Evolutionary conservation across 2,113 vertebrate genomes (phyloP).

Genomic region (Electrona antarctica): DNA sequence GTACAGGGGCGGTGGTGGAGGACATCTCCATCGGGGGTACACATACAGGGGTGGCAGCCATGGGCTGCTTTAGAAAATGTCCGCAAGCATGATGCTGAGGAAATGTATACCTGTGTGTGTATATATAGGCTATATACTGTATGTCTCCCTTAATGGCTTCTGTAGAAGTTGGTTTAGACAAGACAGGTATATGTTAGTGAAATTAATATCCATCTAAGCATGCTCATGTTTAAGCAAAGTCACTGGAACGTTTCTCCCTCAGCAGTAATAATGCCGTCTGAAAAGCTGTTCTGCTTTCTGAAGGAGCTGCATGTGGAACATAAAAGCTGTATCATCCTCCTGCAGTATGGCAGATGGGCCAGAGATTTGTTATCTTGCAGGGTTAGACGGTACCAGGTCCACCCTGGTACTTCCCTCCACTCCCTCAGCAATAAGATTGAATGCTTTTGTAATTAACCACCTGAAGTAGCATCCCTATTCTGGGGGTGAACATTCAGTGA

Average conservation of each 20-base stretch:
- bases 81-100: background rate
- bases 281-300: background rate
- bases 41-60: slow-evolving; percentile 32
- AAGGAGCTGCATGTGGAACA: background rate
- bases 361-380: slow-evolving; percentile 46
- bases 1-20: slow-evolving; percentile 38
- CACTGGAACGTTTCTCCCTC: background rate
- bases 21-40: background rate
- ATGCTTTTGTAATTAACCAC: background rate
- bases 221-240: too few species aligned
- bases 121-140: too few species aligned
- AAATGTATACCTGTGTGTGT: too few species aligned
- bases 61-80: slow-evolving; percentile 45
- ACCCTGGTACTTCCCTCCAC: slow-evolving; percentile 43
- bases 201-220: too few species aligned
- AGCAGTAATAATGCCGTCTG: background rate
- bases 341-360: slow-evolving; percentile 2
- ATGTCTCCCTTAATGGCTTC: too few species aligned
- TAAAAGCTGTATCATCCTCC: slow-evolving; percentile 7
- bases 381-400: slow-evolving; percentile 53
- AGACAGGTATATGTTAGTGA: too few species aligned
- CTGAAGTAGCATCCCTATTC: background rate
- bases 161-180: too few species aligned
- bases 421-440: slow-evolving; percentile 14
- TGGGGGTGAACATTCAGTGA: background rate